Evolutionary conservation across 64 coral and sea anemone genomes (phyloP).

Genomic region (Stylophora pistillata): DNA sequence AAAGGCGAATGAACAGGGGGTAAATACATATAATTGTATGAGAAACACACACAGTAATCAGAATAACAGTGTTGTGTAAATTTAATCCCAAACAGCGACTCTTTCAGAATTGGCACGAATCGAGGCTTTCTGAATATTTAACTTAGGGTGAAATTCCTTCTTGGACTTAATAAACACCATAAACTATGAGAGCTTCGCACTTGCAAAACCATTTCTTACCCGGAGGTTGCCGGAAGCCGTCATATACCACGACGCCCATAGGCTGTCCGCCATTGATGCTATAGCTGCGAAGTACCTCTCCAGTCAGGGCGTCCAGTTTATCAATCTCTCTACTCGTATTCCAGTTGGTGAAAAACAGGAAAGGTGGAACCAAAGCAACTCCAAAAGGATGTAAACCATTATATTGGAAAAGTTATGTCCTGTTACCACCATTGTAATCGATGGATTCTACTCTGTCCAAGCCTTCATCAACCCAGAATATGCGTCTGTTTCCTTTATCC

Average conservation of each 20-base stretch:
- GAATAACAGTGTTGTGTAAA: no score
- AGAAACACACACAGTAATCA: not conserved
- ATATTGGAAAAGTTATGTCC: not conserved
- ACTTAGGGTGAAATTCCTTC: not conserved
- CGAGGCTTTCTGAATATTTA: not conserved
- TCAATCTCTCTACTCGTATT: not conserved
- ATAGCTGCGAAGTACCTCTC: conserved; percentile 10
- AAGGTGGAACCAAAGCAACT: conserved; percentile 21
- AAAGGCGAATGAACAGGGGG: not conserved
- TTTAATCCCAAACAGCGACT: no score
- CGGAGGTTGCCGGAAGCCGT: conserved; percentile 50
- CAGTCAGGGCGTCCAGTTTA: conserved; percentile 16
- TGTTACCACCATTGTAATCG: conserved; percentile 40
- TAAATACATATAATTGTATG: not conserved
- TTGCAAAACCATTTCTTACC: conserved; percentile 36
- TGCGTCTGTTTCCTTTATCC: conserved; percentile 44
- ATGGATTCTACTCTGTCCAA: conserved; percentile 45
- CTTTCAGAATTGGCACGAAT: no score
- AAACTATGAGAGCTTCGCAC: no score
- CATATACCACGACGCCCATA: conserved; percentile 58
- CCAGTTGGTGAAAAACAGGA: conserved; percentile 67
- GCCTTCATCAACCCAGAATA: conserved; percentile 61
- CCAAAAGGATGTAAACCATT: conserved; percentile 57
- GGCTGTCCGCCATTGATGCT: not conserved
- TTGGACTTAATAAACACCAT: not conserved